Base-by-base conservation (phyloP, 2,888 invertebrate genomes). In the Andrena dorsata region DNA sequence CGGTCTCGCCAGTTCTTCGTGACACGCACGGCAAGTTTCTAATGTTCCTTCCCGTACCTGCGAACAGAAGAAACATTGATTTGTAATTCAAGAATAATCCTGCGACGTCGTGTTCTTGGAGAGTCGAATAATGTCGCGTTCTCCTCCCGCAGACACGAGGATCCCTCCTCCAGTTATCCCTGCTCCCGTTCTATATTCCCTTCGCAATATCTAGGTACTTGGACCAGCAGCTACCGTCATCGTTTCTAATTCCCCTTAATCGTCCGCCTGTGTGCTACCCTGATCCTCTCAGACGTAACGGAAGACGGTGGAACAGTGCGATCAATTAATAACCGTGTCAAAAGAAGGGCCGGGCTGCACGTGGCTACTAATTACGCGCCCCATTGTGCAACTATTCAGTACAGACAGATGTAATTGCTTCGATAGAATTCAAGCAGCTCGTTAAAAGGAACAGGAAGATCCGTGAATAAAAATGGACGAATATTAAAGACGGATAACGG, bases 21-120 rank as follows among this genome's bases (percentile, higher is more conserved):
- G 97, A 97, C 93, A 98, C 96, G 94, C 98, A 98, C 35, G 98
- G 97, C 90, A 98, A 95, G 92, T 98, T 98, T 92, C 98, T 96
- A 93, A 98, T 98, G 94, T 98, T 98, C 91, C 98, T 96, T 90
- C 97, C 98, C 91, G 96, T 96, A 94, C 97, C 97, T 96, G 95
- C 90, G 95, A 96, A 94, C 20, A 20, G 56, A 56, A 56, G 23
- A 56, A 26, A 8, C 56, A 1, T 51, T 51, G 2, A 51, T 51
- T 51, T 8, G 53, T 23, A 53, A 53, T 53, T 20, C 7, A 53
- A 53, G 53, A 56, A 23, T 56, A 56, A 56, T 10, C 23, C 23
- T 10, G 10, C 16, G 41, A 60, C 51, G 66, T 64, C 65, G 41
- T 20, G 69, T 68, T 76, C 66, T 76, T 68, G 26, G 13, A 32